These are phyloP conservation scores for Heliornis fulica DNA, from an alignment of 2,113 vertebrate genomes.

Conservation along the genomic window DNA sequence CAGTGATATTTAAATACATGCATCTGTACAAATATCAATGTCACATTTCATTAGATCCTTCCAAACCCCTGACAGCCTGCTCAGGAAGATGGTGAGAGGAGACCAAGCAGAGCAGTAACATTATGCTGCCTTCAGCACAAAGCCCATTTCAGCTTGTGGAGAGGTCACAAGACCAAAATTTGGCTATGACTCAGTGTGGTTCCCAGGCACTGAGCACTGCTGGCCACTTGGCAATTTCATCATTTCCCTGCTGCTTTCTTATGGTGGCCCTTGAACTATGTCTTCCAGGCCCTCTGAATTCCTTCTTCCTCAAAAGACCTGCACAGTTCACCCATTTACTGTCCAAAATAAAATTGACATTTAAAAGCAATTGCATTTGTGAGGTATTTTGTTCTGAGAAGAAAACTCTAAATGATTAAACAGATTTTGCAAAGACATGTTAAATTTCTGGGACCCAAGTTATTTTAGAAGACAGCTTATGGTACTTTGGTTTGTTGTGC, in stretches of 20 bases:
- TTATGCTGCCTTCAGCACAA: background rate
- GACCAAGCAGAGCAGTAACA: background rate
- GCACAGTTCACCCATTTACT: background rate
- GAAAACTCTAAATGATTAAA: background rate
- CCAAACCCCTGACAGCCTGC: background rate
- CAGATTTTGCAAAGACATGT: background rate
- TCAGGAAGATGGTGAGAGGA: background rate
- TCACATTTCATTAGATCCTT: fast-evolving
- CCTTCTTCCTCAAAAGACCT: background rate
- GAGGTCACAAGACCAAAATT: background rate
- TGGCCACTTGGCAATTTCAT: background rate
- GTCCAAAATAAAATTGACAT: background rate
- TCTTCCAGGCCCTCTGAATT: background rate
- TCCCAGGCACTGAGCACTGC: background rate
- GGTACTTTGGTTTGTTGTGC: background rate
- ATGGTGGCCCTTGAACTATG: fast-evolving
- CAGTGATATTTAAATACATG: background rate
- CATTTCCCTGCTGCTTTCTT: background rate
- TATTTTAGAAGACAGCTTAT: background rate
- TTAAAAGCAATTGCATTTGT: background rate
- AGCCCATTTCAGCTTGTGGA: background rate
- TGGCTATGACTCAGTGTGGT: background rate
- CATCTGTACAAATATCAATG: background rate
- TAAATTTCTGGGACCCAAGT: background rate
- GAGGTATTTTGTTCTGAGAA: background rate